These are phyloP conservation scores for Microcebus tavaratra DNA, from an alignment of 2,113 vertebrate genomes.

Conservation along the genomic window DNA sequence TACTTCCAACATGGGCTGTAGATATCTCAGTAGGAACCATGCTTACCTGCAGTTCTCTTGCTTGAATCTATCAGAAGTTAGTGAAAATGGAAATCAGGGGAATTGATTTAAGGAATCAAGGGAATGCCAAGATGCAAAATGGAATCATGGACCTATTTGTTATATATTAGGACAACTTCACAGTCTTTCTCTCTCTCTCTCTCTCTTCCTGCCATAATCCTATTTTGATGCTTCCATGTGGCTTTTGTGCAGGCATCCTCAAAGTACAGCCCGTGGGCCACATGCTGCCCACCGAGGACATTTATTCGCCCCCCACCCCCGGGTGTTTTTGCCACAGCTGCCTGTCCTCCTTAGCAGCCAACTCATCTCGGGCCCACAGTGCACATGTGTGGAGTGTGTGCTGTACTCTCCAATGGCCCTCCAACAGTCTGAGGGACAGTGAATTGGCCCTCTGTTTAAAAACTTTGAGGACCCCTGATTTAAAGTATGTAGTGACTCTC, in stretches of 20 bases:
- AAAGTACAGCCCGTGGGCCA: too few species aligned
- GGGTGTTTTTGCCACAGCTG: too few species aligned
- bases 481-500: background rate
- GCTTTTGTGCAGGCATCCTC: background rate
- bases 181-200: background rate
- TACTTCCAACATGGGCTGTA: background rate
- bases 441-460: too few species aligned
- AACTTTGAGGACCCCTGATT: background rate
- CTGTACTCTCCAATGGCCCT: too few species aligned
- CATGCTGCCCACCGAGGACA: too few species aligned
- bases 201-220: background rate
- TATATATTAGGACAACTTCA: background rate
- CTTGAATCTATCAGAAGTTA: background rate
- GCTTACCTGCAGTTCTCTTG: background rate
- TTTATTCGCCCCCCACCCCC: too few species aligned
- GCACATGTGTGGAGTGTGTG: too few species aligned
- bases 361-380: too few species aligned
- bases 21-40: background rate
- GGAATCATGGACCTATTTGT: background rate
- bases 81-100: background rate
- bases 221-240: background rate
- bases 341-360: too few species aligned
- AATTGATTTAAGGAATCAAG: too few species aligned
- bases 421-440: too few species aligned
- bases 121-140: background rate